A percentile compares a stretch with the other conserved stretches of the same genome.
phyloP scores from a whole-genome alignment of 37 sponge, comb jelly and placozoan genomes.

The Lycopodina hypogea region DNA sequence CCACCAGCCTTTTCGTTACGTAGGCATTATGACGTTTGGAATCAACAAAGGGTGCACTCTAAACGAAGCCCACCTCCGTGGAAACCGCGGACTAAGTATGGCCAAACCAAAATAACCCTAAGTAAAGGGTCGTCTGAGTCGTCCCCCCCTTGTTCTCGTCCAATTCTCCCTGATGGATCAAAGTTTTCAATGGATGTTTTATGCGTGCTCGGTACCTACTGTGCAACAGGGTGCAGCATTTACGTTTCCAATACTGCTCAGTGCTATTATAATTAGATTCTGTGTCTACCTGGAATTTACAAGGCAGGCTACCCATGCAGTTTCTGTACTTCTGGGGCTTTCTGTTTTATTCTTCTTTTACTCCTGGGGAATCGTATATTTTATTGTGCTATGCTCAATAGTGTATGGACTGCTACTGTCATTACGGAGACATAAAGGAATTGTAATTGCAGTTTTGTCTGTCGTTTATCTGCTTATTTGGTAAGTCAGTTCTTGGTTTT shows the following conservation, averaged over 20 bases:
- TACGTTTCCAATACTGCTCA: constrained; percentile 16
- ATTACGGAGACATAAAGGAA: constrained; percentile 16
- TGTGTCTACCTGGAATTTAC: constrained; percentile 6
- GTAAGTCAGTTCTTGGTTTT: constrained; percentile 34
- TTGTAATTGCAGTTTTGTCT: constrained; percentile 14
- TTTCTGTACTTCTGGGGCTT: constrained; percentile 36
- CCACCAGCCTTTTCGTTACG: too few relatives aligned
- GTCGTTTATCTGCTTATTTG: constrained; percentile 39
- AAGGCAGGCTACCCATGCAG: not conserved
- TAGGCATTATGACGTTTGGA: too few relatives aligned
- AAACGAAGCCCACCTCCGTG: too few relatives aligned
- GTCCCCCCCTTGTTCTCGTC: too few relatives aligned
- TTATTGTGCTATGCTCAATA: constrained; percentile 39
- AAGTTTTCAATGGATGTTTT: constrained; percentile 18
- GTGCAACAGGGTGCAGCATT: constrained; percentile 23
- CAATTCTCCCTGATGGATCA: constrained; percentile 24
- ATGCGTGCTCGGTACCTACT: constrained; percentile 21
- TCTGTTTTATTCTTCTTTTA: constrained; percentile 52
- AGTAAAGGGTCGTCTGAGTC: too few relatives aligned
- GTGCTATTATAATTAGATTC: constrained; percentile 22
- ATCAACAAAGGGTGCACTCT: too few relatives aligned
- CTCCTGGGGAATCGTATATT: constrained; percentile 42
- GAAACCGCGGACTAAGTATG: too few relatives aligned
- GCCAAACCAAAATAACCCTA: too few relatives aligned
- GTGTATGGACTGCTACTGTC: constrained; percentile 36